phyloP scores from a whole-genome alignment of 2,797 vertebrate species.

The Enteromius radiatus region DNA sequence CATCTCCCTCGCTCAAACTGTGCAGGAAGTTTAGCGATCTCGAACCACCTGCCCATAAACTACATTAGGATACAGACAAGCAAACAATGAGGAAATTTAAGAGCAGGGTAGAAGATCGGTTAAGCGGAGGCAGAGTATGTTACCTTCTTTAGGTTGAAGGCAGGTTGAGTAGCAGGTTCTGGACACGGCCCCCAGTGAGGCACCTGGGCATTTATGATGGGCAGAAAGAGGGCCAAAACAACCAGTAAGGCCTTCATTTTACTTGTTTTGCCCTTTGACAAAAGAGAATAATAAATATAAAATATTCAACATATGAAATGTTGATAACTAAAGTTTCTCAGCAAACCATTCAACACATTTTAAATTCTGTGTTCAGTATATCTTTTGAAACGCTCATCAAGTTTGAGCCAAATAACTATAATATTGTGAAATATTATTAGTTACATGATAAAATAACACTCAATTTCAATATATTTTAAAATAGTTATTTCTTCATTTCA shows the following conservation, averaged over 20 bases:
- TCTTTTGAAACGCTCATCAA: neutral
- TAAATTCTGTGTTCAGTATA: neutral
- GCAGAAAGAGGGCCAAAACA: slow-evolving; percentile 63
- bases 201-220: slow-evolving; percentile 72
- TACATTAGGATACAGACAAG: slow-evolving; percentile 59
- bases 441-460: neutral
- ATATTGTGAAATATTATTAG: neutral
- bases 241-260: slow-evolving; percentile 68
- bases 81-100: neutral
- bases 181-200: slow-evolving; percentile 83
- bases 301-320: neutral
- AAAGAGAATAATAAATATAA: neutral
- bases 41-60: slow-evolving; percentile 94
- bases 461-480: neutral
- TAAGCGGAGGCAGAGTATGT: neutral
- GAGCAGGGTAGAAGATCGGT: neutral
- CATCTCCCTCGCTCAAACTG: slow-evolving; percentile 89
- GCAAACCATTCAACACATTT: neutral
- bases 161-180: slow-evolving; percentile 74
- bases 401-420: neutral
- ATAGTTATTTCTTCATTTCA: neutral
- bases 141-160: slow-evolving; percentile 75
- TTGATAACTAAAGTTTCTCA: too few species aligned
- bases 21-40: slow-evolving; percentile 89
- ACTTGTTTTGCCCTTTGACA: slow-evolving; percentile 41